Conservation (phyloP, 2,113 vertebrate species). For the Nycticorax nycticorax region DNA sequence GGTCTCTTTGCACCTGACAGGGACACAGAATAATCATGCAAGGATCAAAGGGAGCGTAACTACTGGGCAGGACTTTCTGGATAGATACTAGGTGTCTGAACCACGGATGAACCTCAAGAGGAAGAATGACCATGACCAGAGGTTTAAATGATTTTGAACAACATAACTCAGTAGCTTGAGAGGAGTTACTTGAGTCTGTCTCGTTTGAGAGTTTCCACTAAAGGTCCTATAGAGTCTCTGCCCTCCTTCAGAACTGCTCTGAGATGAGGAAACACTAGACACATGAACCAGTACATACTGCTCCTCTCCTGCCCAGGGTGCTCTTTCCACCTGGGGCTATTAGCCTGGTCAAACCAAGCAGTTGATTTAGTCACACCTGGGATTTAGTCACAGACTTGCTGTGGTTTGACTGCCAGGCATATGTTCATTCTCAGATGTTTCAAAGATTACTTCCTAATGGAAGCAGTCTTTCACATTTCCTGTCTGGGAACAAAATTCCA, state of each 20-base stretch:
- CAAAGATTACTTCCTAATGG: not conserved
- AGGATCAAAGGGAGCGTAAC: not conserved
- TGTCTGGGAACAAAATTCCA: not conserved
- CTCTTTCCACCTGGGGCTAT: not conserved
- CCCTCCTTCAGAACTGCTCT: not conserved
- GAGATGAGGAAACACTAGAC: not conserved
- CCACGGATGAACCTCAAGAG: not conserved
- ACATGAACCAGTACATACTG: not conserved
- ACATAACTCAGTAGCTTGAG: not conserved
- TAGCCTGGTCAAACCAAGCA: not conserved
- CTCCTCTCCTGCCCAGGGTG: not conserved
- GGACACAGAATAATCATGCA: not conserved
- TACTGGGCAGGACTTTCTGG: not conserved
- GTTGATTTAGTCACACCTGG: not conserved
- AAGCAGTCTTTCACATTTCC: not conserved
- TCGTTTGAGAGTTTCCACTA: not conserved
- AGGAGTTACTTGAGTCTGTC: not conserved
- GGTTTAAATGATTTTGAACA: not conserved
- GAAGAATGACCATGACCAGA: not conserved
- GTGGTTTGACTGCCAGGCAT: not conserved
- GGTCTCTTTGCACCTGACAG: not conserved
- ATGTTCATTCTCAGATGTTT: not conserved
- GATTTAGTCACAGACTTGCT: not conserved
- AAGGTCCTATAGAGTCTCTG: not conserved
- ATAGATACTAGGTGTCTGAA: not conserved